A percentile compares a stretch with the other conserved stretches of the same genome.
Evolutionary conservation across 1,140 invertebrate species (phyloP).

Genomic region (Drosophila orosa): DNA sequence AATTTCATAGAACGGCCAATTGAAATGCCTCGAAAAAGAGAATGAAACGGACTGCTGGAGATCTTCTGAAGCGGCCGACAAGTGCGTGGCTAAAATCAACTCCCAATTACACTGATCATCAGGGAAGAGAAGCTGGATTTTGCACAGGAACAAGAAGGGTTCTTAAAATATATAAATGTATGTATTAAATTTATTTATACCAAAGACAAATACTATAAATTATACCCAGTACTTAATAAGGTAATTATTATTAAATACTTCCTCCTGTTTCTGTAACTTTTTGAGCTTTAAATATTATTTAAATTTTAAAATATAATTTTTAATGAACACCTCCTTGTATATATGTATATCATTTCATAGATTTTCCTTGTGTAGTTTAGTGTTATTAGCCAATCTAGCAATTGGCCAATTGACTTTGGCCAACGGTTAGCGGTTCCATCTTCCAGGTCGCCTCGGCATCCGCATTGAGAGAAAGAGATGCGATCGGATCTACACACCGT

Average conservation of each 20-base stretch:
- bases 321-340: too few relatives aligned
- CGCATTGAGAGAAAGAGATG: conserved; percentile 60
- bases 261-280: too few relatives aligned
- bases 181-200: neutral
- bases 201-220: neutral
- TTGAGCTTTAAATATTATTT: too few relatives aligned
- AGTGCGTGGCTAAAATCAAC: conserved; percentile 76
- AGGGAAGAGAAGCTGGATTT: neutral
- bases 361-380: neutral
- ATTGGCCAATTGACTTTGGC: conserved; percentile 73
- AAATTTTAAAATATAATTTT: too few relatives aligned
- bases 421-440: conserved; percentile 52
- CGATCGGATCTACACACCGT: conserved; percentile 49
- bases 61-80: conserved; percentile 72
- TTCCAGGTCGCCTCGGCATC: conserved; percentile 53
- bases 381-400: conserved; percentile 40
- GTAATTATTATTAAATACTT: too few relatives aligned
- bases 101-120: conserved; percentile 69
- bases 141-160: neutral
- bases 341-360: neutral
- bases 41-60: conserved; percentile 10
- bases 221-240: too few relatives aligned
- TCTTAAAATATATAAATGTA: neutral
- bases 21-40: conserved; percentile 67
- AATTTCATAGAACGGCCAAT: conserved; percentile 83